A percentile compares a stretch with the other conserved stretches of the same genome.
Evolutionary conservation across 2,888 invertebrate species (phyloP).

Genomic region (Cephus pulcher): DNA sequence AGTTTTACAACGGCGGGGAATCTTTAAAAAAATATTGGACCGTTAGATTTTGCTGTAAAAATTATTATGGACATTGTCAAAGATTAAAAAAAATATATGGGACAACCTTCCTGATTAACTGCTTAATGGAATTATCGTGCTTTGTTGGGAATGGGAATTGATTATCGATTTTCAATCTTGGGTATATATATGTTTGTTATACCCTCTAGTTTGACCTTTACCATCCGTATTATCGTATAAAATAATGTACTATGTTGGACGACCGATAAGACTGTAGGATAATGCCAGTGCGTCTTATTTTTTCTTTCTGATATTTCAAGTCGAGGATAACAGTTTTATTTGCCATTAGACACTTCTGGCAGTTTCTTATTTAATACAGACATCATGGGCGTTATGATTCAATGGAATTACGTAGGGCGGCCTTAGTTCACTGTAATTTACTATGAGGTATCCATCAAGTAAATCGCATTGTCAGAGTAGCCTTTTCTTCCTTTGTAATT

Average conservation of each 20-base stretch:
- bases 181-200: background rate
- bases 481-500: background rate
- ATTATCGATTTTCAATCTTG: background rate
- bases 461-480: background rate
- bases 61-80: background rate
- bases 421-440: background rate
- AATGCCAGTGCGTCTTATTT: background rate
- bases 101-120: constrained; percentile 10
- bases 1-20: background rate
- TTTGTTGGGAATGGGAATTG: background rate
- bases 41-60: background rate
- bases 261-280: background rate
- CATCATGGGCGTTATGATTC: background rate
- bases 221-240: background rate
- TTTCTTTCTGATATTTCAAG: background rate
- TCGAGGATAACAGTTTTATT: background rate
- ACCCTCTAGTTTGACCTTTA: background rate
- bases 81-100: constrained; percentile 3
- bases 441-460: background rate
- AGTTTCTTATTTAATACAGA: background rate
- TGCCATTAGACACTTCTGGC: background rate
- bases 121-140: background rate
- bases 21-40: background rate
- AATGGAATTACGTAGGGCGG: background rate
- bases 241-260: background rate